Conservation (phyloP, 2,797 vertebrate species). For the Phataginus tricuspis region DNA sequence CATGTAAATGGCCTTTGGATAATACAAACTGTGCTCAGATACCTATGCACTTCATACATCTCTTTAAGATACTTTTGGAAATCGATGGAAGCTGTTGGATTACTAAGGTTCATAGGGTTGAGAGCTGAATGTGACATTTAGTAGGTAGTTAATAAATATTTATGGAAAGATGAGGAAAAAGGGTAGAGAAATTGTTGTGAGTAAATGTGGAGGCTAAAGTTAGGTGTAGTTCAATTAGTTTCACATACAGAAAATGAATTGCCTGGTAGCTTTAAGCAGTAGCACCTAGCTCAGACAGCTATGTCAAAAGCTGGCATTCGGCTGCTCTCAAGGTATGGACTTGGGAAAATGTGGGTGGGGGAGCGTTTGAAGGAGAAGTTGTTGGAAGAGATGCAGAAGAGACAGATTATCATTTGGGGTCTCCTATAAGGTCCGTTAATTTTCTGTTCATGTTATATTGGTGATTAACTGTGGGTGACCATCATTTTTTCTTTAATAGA, state of each 20-base stretch:
- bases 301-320: background rate
- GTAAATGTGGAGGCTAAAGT: background rate
- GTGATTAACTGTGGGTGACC: background rate
- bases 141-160: background rate
- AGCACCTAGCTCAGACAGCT: background rate
- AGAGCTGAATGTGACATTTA: background rate
- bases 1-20: background rate
- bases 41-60: background rate
- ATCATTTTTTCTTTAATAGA: background rate
- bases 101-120: background rate
- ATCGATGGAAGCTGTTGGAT: background rate
- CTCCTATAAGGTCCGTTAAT: background rate
- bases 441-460: background rate
- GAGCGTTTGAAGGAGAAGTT: background rate
- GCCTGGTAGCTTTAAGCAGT: background rate
- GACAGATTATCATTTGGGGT: background rate
- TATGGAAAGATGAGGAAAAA: background rate
- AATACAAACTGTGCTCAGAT: background rate
- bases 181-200: background rate
- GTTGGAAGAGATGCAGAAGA: background rate
- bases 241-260: background rate
- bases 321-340: background rate
- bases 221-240: background rate
- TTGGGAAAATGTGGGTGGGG: background rate
- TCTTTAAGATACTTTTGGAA: slow-evolving; percentile 29